phyloP scores from a whole-genome alignment of 2,888 invertebrate species.

The Lasioglossum figueresi region DNA sequence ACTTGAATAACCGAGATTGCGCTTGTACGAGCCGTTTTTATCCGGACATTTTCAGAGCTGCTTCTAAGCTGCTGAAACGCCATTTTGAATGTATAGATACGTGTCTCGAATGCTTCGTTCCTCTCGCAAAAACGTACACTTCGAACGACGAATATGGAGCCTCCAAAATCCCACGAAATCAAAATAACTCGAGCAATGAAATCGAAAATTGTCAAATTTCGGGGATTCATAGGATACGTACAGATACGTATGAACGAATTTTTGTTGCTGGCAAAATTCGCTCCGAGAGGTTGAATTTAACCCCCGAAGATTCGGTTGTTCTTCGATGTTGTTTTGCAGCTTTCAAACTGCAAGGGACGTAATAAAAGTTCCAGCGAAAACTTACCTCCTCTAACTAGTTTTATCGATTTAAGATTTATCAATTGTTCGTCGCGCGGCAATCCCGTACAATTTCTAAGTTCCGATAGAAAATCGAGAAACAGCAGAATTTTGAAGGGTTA shows the following conservation, averaged over 20 bases:
- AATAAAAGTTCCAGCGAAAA: neutral
- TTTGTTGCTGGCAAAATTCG: neutral
- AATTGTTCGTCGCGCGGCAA: neutral
- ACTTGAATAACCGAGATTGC: neutral
- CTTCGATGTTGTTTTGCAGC: neutral
- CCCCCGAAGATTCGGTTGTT: neutral
- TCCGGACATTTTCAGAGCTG: neutral
- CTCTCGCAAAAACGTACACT: too few relatives aligned
- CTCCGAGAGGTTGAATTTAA: neutral
- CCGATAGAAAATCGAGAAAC: neutral
- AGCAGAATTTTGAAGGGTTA: neutral
- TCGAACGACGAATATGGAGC: too few relatives aligned
- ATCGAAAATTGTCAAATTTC: neutral
- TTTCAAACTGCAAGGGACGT: neutral
- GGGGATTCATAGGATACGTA: neutral
- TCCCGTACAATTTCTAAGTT: neutral
- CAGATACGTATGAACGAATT: neutral
- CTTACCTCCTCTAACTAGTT: neutral
- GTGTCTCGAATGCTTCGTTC: neutral
- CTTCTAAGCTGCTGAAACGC: neutral
- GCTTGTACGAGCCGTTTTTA: neutral
- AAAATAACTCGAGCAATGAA: neutral
- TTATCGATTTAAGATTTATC: neutral
- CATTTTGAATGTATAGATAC: neutral
- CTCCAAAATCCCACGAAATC: neutral